Evolutionary conservation across 1,140 invertebrate genomes (phyloP).

Genomic region (Araneus ventricosus): DNA sequence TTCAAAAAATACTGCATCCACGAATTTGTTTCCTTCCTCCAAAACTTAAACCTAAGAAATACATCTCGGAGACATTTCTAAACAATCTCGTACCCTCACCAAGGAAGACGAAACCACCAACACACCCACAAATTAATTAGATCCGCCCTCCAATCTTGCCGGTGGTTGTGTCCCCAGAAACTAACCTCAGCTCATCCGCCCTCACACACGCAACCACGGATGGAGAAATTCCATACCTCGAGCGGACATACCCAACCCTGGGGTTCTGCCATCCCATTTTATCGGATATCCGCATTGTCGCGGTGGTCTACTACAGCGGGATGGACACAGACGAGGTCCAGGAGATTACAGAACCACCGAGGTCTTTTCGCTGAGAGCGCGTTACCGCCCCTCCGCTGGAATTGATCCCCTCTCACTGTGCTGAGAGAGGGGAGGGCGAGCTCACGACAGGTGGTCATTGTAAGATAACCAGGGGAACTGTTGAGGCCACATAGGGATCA

Average conservation of each 20-base stretch:
- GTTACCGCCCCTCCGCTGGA: not conserved
- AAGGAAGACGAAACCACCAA: not conserved
- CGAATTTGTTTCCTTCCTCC: not conserved
- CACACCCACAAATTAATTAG: constrained; percentile 49
- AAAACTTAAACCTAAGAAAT: not conserved
- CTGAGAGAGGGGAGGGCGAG: not conserved
- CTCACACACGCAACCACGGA: not conserved
- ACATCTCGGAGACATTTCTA: not conserved
- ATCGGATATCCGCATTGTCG: constrained; percentile 61
- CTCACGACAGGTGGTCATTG: constrained; percentile 61
- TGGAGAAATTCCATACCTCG: not conserved
- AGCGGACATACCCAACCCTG: not conserved
- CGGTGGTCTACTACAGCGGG: constrained; percentile 28
- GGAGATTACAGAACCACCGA: not conserved
- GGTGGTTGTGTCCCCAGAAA: not conserved
- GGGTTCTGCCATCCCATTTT: constrained; percentile 46
- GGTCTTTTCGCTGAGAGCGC: not conserved
- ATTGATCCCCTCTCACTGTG: constrained; percentile 50
- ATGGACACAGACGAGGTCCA: constrained; percentile 2
- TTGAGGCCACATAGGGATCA: constrained; percentile 31
- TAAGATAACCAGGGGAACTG: constrained; percentile 45
- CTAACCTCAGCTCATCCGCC: not conserved
- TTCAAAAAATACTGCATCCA: not conserved
- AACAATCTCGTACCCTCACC: not conserved
- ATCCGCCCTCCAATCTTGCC: constrained; percentile 31